phyloP scores from a whole-genome alignment of 2,888 invertebrate species.

The Anodontia alba region DNA sequence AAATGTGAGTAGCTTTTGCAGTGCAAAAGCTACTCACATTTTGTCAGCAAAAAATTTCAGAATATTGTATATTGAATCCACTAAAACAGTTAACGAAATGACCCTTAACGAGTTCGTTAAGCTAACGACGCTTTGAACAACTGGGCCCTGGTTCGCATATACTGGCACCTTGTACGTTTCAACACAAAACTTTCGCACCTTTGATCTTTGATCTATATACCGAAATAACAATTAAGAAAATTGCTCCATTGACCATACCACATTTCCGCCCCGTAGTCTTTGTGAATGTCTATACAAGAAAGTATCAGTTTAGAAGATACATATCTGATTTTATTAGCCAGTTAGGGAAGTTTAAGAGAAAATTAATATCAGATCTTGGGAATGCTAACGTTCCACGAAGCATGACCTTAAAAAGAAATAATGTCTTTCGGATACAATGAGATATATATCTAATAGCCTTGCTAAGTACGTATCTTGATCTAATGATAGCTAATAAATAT shows the following conservation, averaged over 20 bases:
- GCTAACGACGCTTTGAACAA: too few relatives aligned
- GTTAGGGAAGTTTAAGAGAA: conserved; percentile 4
- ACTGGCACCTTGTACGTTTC: too few relatives aligned
- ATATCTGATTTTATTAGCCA: conserved; percentile 47
- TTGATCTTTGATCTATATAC: background rate
- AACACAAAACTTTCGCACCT: background rate
- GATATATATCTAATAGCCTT: conserved; percentile 30
- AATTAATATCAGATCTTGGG: background rate
- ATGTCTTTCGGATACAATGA: conserved; percentile 20
- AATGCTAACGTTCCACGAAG: background rate
- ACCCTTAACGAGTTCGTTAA: too few relatives aligned
- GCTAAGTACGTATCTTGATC: conserved; percentile 15
- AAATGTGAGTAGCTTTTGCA: too few relatives aligned
- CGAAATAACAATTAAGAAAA: background rate
- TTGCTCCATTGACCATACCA: conserved; percentile 7
- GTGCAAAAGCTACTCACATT: too few relatives aligned
- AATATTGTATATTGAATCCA: too few relatives aligned
- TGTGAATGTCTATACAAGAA: conserved; percentile 27
- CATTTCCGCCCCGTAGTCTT: background rate
- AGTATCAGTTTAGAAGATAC: conserved; percentile 57
- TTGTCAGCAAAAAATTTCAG: too few relatives aligned
- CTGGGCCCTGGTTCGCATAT: too few relatives aligned
- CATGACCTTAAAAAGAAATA: conserved; percentile 22
- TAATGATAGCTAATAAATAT: conserved; percentile 13
- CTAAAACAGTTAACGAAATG: too few relatives aligned